Conservation (phyloP, 2,113 vertebrate species). For the Zosterops borbonicus region DNA sequence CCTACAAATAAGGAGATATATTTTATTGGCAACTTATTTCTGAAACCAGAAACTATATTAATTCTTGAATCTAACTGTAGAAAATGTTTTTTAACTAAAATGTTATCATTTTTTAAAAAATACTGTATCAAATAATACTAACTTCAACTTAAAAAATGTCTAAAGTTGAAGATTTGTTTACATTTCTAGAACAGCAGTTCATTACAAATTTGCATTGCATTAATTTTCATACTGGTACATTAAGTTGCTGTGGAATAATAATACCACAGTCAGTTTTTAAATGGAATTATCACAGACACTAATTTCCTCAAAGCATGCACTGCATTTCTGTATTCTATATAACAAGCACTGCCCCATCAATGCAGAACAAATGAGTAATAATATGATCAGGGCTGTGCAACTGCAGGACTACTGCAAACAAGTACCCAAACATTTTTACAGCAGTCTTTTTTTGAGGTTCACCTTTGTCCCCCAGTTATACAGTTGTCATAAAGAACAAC, state of each 20-base stretch:
- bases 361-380: constrained; percentile 18
- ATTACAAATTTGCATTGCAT: constrained; percentile 31
- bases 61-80: neutral
- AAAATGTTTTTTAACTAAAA: neutral
- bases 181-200: constrained; percentile 6
- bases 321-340: constrained; percentile 17
- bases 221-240: constrained; percentile 39
- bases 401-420: neutral
- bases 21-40: constrained; percentile 26
- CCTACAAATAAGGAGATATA: constrained; percentile 74
- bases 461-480: neutral
- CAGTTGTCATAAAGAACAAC: constrained; percentile 34
- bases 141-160: neutral
- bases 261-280: constrained; percentile 34
- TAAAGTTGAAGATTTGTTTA: constrained; percentile 3
- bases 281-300: constrained; percentile 41
- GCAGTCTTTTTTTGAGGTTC: neutral
- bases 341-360: constrained; percentile 17
- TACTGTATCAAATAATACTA: neutral
- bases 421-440: neutral
- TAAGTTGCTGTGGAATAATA: constrained; percentile 34
- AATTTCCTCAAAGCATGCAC: neutral
- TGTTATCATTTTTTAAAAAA: neutral
- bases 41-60: neutral
- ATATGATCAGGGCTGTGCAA: neutral